Conservation (phyloP, 2,888 invertebrate genomes). For the Lepidochrysops patricia region DNA sequence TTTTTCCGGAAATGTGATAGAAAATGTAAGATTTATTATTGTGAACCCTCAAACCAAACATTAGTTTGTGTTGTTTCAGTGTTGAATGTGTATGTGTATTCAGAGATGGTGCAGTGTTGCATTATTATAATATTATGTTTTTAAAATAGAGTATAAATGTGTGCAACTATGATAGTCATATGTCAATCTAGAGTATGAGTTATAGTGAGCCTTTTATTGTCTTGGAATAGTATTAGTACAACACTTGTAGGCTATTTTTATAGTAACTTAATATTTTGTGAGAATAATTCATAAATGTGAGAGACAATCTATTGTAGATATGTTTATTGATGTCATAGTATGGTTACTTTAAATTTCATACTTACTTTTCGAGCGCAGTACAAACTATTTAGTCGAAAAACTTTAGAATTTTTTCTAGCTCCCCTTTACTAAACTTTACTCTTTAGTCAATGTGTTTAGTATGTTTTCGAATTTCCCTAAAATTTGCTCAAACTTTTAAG, state of each 20-base stretch:
- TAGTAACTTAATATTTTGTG: constrained; percentile 5
- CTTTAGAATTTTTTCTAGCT: neutral
- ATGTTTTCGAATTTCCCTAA: neutral
- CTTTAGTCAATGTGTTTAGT: no score
- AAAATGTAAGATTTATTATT: constrained; percentile 5
- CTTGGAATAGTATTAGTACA: neutral
- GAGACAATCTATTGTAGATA: neutral
- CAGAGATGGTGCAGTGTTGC: neutral
- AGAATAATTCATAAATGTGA: neutral
- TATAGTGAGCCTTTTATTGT: neutral
- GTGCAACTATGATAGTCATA: constrained; percentile 4
- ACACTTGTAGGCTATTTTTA: neutral
- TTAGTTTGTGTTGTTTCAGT: neutral
- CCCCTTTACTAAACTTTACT: no score
- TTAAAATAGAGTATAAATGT: neutral
- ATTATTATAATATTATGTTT: neutral
- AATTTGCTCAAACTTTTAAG: neutral
- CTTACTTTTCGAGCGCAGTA: neutral
- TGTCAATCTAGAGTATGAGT: neutral
- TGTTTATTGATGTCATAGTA: neutral
- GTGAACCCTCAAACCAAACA: neutral
- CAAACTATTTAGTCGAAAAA: neutral
- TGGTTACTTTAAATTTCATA: neutral
- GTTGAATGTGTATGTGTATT: neutral
- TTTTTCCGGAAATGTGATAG: constrained; percentile 6